phyloP scores from a whole-genome alignment of 2,888 invertebrate genomes.

The Ditula angustiorana region DNA sequence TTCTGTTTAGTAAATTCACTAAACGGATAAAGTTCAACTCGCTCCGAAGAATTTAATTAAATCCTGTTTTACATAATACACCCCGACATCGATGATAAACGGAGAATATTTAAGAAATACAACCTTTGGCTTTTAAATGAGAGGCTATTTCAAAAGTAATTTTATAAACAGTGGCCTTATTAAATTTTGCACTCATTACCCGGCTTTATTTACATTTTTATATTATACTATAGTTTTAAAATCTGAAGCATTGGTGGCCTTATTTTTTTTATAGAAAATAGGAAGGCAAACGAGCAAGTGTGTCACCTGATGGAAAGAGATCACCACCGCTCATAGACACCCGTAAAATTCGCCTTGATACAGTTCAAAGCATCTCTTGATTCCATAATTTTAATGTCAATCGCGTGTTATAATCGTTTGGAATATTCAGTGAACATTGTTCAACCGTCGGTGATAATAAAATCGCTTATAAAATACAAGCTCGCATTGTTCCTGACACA shows the following conservation, averaged over 20 bases:
- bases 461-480: not conserved
- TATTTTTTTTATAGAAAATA: no score
- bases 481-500: not conserved
- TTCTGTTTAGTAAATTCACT: conserved; percentile 12
- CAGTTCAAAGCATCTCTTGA: not conserved
- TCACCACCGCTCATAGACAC: not conserved
- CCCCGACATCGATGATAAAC: conserved; percentile 29
- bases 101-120: conserved; percentile 29
- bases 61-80: conserved; percentile 28
- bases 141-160: not conserved
- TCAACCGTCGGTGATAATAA: not conserved
- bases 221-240: no score
- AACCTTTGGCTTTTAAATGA: conserved; percentile 16
- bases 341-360: not conserved
- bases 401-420: not conserved
- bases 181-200: not conserved
- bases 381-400: not conserved
- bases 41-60: conserved; percentile 33
- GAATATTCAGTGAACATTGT: not conserved
- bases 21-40: conserved; percentile 25
- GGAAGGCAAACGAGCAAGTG: no score
- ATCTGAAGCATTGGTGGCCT: no score
- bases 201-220: not conserved
- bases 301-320: no score
- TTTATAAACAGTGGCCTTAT: not conserved